A percentile compares a stretch with the other conserved stretches of the same genome.
These are phyloP conservation scores for Psephotus haematonotus DNA, from an alignment of 2,113 vertebrate species.

Conservation along the genomic window DNA sequence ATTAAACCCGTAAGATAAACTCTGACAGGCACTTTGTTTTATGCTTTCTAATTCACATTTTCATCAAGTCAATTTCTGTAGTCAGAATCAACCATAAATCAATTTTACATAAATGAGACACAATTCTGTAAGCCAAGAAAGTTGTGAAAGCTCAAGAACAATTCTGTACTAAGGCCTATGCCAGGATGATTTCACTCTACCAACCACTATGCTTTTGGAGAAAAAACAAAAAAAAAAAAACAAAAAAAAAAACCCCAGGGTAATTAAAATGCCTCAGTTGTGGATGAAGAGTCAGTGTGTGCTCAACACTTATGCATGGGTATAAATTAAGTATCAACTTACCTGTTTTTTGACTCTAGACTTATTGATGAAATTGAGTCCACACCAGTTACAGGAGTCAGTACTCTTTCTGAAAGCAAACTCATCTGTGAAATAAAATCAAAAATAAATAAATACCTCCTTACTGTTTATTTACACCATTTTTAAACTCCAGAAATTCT, in stretches of 20 bases:
- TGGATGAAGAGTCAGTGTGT: not conserved
- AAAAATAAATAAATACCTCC: not conserved
- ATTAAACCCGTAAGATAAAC: not conserved
- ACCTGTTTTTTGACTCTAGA: conserved; percentile 80
- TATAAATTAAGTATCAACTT: conserved; percentile 39
- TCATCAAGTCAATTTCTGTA: not conserved
- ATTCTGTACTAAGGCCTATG: not conserved
- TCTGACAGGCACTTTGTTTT: not conserved
- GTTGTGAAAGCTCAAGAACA: not conserved
- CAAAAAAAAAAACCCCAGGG: no score
- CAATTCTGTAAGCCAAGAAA: not conserved
- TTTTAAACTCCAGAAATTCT: not conserved
- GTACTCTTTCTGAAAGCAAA: conserved; percentile 80
- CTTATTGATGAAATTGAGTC: conserved; percentile 49
- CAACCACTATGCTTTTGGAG: not conserved
- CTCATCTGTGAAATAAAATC: conserved; percentile 73
- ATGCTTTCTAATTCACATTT: not conserved
- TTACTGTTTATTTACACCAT: not conserved
- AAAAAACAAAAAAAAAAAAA: not conserved
- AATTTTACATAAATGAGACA: not conserved
- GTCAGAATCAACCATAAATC: not conserved
- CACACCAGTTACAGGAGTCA: conserved; percentile 79
- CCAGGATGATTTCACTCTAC: not conserved
- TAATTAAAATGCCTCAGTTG: not conserved
- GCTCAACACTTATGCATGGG: accelerated